Base-by-base conservation (phyloP, 1,140 invertebrate species). In the Leptinotarsa lineolata region DNA sequence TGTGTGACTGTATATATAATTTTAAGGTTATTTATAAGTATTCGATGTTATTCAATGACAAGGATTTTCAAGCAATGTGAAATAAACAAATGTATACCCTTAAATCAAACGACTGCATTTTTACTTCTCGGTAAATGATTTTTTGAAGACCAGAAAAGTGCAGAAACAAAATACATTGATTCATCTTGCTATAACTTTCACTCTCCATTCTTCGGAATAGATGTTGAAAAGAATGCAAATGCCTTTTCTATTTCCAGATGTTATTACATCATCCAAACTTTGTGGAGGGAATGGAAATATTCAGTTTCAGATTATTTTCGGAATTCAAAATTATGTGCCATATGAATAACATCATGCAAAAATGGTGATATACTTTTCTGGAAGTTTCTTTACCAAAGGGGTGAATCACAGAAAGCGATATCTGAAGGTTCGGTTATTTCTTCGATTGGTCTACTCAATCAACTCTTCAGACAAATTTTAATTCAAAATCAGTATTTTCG, bases 61-160 rank as follows among this genome's bases (percentile, higher is more conserved):
- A 70, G 63, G 73, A 75, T 78, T 79, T 77, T 78, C 48, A 79
- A 79, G 80, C 79, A 79, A 83, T 82, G 77, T 81, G 76, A 81
- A 83, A 83, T 83, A 83, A 83, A 83, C 74, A 77, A 75, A 78
- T 82, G 78, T 82, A 81, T 80, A 80, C 75, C 79, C 74, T 77
- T 77, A 76, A 74, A 66, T 6, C 1, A 3, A 54, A 39, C 3
- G 67, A 68, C 72, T 78, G 76, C 72, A 75, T 74, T 81, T 81
- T 81, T 78, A 74, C 46, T 76, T 16, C 44, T 48, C n/a, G 6
- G 22, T 54, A 18, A 54, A 54, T 5, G 2, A 54, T 54, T 54
- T 48, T 16, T 54, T 16, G n/a, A 54, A 15, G 15, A 18, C 16
- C 48, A 54, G 48, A 54, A 46, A 54, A 54, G 48, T 54, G 30